A percentile compares a stretch with the other conserved stretches of the same genome.
Evolutionary conservation across 2,797 vertebrate genomes (phyloP).

Genomic region (Acridotheres tristis): DNA sequence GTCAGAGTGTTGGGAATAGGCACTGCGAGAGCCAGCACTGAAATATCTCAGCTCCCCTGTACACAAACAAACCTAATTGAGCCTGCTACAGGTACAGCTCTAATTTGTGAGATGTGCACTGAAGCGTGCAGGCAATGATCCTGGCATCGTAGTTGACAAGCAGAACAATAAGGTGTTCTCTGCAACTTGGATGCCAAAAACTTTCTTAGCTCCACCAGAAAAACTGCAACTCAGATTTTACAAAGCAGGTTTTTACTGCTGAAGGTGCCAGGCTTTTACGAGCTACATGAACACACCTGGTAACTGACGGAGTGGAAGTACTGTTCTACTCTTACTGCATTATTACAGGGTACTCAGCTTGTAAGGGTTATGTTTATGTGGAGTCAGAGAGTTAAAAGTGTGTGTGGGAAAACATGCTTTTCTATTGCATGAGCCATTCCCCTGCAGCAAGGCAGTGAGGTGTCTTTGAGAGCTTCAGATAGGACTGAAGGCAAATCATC

Average conservation of each 20-base stretch:
- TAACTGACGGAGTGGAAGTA: not conserved
- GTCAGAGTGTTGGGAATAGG: not conserved
- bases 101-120: conserved; percentile 44
- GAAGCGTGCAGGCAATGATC: conserved; percentile 11
- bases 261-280: not conserved
- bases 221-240: conserved; percentile 1
- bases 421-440: not conserved
- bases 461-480: not conserved
- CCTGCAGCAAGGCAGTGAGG: not conserved
- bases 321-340: not conserved
- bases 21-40: not conserved
- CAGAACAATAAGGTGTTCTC: conserved; percentile 11
- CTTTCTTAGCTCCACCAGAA: not conserved
- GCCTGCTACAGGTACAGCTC: not conserved
- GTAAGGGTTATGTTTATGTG: not conserved
- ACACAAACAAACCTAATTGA: not conserved
- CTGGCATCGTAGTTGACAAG: not conserved
- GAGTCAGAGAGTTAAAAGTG: not conserved
- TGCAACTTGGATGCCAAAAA: not conserved
- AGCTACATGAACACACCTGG: not conserved
- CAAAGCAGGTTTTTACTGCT: not conserved
- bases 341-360: not conserved
- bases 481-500: not conserved
- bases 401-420: not conserved
- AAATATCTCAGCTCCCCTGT: not conserved